Evolutionary conservation across 2,113 vertebrate genomes (phyloP).

Genomic region (Gavialis gangeticus): DNA sequence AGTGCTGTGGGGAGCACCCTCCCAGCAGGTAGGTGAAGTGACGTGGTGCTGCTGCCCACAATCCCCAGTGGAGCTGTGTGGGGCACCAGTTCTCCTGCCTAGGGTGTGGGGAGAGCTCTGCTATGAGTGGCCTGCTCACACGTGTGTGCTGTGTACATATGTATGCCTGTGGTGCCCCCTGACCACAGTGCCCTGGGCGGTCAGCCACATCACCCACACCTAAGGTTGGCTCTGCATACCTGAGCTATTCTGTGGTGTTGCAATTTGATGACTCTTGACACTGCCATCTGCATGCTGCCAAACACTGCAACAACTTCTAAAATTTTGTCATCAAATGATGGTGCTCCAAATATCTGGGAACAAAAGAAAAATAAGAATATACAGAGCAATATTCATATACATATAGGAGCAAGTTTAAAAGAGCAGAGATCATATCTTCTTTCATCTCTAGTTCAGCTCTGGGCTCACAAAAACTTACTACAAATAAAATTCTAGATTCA

Average conservation of each 20-base stretch:
- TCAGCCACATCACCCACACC: no score
- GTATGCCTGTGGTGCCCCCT: no score
- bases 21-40: no score
- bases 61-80: no score
- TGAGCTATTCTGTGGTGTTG: slow-evolving; percentile 98
- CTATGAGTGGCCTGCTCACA: no score
- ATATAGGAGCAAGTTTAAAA: background rate
- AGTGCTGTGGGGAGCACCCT: no score
- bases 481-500: background rate
- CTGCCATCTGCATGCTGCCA: slow-evolving; percentile 99
- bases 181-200: no score
- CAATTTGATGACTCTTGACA: slow-evolving; percentile 96
- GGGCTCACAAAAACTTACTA: background rate
- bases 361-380: slow-evolving; percentile 2
- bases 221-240: slow-evolving; percentile 55
- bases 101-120: no score
- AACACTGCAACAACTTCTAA: slow-evolving; percentile 97
- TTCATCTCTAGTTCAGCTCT: background rate
- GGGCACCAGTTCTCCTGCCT: no score
- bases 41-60: no score
- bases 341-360: slow-evolving; percentile 94
- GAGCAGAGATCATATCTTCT: background rate
- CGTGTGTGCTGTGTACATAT: no score
- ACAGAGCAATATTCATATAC: background rate
- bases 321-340: slow-evolving; percentile 98